These are phyloP conservation scores for Phaethon lepturus DNA, from an alignment of 2,113 vertebrate genomes.

Conservation along the genomic window DNA sequence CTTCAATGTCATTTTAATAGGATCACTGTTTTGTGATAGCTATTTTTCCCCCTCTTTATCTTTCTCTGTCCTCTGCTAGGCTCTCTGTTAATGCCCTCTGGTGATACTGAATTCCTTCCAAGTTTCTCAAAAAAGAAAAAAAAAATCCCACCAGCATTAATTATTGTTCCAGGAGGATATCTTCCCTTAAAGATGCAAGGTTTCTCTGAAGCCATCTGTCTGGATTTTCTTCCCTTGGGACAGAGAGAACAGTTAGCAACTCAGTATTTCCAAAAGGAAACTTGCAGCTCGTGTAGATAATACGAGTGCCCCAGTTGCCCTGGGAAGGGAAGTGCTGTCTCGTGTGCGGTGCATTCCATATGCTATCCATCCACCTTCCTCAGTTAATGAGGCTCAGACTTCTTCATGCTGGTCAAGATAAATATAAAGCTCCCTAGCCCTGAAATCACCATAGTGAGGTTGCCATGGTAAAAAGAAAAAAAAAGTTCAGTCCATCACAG, in stretches of 20 bases:
- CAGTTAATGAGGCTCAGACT: slow-evolving; percentile 54
- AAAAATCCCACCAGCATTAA: slow-evolving; percentile 23
- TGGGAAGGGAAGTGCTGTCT: slow-evolving; percentile 15
- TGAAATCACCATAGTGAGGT: slow-evolving; percentile 35
- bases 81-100: slow-evolving; percentile 59
- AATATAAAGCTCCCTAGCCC: slow-evolving; percentile 39
- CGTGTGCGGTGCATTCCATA: neutral
- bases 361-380: slow-evolving; percentile 47
- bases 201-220: slow-evolving; percentile 57
- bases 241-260: slow-evolving; percentile 28
- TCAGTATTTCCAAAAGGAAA: slow-evolving; percentile 45
- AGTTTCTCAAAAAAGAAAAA: neutral
- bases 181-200: slow-evolving; percentile 48
- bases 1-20: slow-evolving; percentile 62
- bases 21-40: slow-evolving; percentile 33
- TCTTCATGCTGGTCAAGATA: slow-evolving; percentile 44
- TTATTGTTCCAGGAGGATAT: slow-evolving; percentile 54
- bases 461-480: slow-evolving; percentile 53
- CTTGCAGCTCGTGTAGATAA: neutral
- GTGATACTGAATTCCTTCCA: slow-evolving; percentile 52
- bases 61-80: slow-evolving; percentile 38
- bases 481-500: neutral
- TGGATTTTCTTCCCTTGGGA: slow-evolving; percentile 10
- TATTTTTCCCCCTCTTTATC: slow-evolving; percentile 32
- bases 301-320: slow-evolving; percentile 45